Conservation (phyloP, 2,113 vertebrate genomes). For the Platichthys flesus region DNA sequence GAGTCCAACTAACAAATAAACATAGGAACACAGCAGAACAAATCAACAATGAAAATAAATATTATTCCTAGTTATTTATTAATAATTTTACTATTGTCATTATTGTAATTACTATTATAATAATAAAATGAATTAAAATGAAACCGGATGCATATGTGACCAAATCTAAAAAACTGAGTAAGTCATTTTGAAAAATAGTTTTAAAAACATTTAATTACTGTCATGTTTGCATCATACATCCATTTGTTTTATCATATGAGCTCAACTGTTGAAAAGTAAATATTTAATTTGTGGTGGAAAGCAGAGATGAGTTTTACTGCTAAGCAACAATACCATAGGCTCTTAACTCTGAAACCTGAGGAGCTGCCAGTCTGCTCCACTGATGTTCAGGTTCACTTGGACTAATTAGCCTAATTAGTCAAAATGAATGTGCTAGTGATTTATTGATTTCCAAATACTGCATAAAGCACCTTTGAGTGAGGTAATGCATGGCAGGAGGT, state of each 20-base stretch:
- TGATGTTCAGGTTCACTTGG: slow-evolving; percentile 22
- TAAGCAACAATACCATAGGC: not conserved
- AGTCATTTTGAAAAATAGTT: not conserved
- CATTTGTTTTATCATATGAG: no score
- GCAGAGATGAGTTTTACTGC: not conserved
- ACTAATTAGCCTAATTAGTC: slow-evolving; percentile 48
- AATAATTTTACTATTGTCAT: no score
- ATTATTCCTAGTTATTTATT: no score
- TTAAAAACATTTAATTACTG: no score
- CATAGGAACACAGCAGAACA: not conserved
- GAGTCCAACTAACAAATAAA: slow-evolving; percentile 30
- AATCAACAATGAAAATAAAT: slow-evolving; percentile 16
- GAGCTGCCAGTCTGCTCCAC: slow-evolving; percentile 20
- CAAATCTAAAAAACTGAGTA: slow-evolving; percentile 35
- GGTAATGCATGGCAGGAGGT: slow-evolving; percentile 28
- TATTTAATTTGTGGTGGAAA: not conserved
- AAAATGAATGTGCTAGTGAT: slow-evolving; percentile 35
- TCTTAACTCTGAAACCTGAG: not conserved
- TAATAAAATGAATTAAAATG: slow-evolving; percentile 5
- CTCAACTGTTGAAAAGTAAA: no score
- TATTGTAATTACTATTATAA: no score
- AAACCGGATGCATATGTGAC: slow-evolving; percentile 23
- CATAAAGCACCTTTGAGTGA: slow-evolving; percentile 17
- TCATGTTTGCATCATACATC: no score
- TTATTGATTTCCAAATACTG: slow-evolving; percentile 47